phyloP scores from a whole-genome alignment of 2,888 invertebrate species.

The Aphodius granarius region DNA sequence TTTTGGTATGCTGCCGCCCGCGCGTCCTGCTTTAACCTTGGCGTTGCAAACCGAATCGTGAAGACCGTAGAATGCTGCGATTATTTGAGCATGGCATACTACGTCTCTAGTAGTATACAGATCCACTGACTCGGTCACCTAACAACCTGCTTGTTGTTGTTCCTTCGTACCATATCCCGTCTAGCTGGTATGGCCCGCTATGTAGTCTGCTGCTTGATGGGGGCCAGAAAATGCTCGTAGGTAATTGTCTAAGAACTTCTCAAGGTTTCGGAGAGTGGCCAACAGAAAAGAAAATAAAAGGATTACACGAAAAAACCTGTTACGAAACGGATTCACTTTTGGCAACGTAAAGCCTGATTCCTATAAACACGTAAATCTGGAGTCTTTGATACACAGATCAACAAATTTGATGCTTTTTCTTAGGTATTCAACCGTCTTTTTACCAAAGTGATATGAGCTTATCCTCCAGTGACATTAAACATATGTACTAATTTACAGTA shows the following conservation, averaged over 20 bases:
- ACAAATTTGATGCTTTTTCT: not conserved
- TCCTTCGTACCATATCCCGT: not conserved
- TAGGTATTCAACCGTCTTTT: no score
- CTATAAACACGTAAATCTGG: not conserved
- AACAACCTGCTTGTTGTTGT: constrained; percentile 6
- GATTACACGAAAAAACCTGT: not conserved
- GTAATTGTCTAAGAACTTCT: not conserved
- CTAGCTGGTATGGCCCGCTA: not conserved
- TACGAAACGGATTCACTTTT: constrained; percentile 6
- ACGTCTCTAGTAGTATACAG: not conserved
- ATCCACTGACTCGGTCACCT: constrained; percentile 14
- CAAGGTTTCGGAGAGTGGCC: not conserved
- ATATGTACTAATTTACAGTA: no score
- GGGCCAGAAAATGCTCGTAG: not conserved
- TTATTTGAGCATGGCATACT: constrained; percentile 4
- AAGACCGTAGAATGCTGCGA: constrained; percentile 5
- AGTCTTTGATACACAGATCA: not conserved
- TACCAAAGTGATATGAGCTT: no score
- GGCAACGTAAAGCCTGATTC: not conserved
- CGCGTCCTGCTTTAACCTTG: not conserved
- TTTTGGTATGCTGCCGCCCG: not conserved
- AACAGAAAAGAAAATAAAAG: not conserved
- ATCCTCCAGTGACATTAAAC: no score
- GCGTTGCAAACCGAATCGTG: constrained; percentile 3
- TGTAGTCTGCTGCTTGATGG: not conserved